Base-by-base conservation (phyloP, 2,113 vertebrate genomes). In the Onychorhynchus coronatus region DNA sequence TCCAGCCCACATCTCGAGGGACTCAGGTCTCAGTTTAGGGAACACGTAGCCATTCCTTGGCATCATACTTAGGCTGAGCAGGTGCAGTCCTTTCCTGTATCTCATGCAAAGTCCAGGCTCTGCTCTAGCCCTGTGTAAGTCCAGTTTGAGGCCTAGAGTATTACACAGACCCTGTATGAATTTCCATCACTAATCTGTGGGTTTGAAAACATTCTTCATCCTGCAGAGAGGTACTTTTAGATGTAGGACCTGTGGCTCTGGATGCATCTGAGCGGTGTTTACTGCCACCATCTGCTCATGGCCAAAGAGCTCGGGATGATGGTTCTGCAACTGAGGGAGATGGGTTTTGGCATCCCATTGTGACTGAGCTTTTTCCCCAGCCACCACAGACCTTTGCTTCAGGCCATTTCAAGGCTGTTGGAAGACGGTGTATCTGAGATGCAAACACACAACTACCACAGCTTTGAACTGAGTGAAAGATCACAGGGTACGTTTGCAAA, bases 1-100 rank as follows among this genome's bases (percentile, higher is more conserved):
- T 47, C 0, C 0, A 25, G 27, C 37, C 49, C 24, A 3, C 42
- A 3, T 25, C 37, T 28, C 1, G 0, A 39, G 17, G 52, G 9
- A 18, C 4, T 37, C 59, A 42, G 23, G 25, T 23, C 5, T 24
- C 59, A 13, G 28, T 59, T 20, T 8, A 20, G 46, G 46, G 20
- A 72, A 50, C 63, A 41, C 22, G 22, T 18, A 63, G 37, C 49
- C 50, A 19, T 56, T 70, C 27, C 56, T 83, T 46, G 58, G 31
- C 73, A 73, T 37, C 4, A 0, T 11, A 18, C 7, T 0, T 8
- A 41, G 24, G 9, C 66, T 70, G 17, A 68, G 41, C 49, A 56
- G 27, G 16, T 50, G 68, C 47, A 14, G 5, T 50, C 82, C 37
- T 75, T 79, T 52, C 30, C 33, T 55, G 0, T 6, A 35, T 4